Evolutionary conservation across 64 coral and sea anemone species (phyloP), one percentile per base, ranked within the genome.

Genomic region (Platygyra sinensis): DNA sequence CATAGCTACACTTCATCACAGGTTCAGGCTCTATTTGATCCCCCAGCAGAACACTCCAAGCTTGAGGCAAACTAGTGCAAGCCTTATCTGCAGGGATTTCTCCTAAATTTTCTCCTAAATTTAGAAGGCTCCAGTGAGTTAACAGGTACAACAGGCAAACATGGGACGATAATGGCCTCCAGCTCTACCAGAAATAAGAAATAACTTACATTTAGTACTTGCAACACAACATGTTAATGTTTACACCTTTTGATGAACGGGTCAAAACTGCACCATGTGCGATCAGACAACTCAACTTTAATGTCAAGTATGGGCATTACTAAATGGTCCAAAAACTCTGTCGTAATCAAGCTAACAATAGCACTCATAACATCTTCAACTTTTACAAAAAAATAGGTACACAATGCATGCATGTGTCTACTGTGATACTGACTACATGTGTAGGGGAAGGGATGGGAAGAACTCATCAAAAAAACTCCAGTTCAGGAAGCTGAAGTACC

Each of bases 51-150:
- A 29, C 46, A 75, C 59, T 52, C 89, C 79, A 90, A 22, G 29
- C n/a, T 83, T 90, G 89, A 57, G 67, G 89, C 17, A 90, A 74
- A 72, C 79, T 90, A n/a, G 69, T 90, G 29, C 78, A 83, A n/a
- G 79, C n/a, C n/a, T n/a, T n/a, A n/a, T 90, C 89, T 39, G 69
- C 89, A 57, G 69, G 50, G 18, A 90, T 75, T 81, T 83, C 89
- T 52, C 22, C 9, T 2, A 90, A 24, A 24, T 49, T 75, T 81
- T 83, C 89, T 52, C 22, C 9, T 2, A 90, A 24, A 24, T 49
- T 38, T 5, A 83, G 30, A 8, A 90, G 46, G 62, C 29, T 30
- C 77, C 78, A 82, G 20, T 90, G 88, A 90, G 5, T 73, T 80
- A 90, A 39, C 30, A 62, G 46, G 17, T 51, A 89, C 33, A 89